A percentile compares a stretch with the other conserved stretches of the same genome.
phyloP scores from a whole-genome alignment of 2,888 invertebrate species.

The Heteromurus nitidus region DNA sequence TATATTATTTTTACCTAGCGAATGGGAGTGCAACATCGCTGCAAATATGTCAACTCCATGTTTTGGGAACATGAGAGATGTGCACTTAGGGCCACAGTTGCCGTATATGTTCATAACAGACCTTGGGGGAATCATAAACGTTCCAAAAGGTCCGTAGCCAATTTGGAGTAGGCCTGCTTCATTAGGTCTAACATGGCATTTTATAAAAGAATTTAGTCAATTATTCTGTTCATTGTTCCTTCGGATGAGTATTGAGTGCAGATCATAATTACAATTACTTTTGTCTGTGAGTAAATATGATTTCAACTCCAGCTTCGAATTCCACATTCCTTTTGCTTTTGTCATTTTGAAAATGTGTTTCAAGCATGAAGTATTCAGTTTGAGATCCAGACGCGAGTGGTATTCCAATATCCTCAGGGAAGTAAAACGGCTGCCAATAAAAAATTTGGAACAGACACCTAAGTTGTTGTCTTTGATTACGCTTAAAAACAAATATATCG shows the following conservation, averaged over 20 bases:
- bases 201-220: not conserved
- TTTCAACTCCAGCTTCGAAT: conserved; percentile 55
- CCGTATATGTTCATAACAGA: conserved; percentile 36
- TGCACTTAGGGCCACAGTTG: conserved; percentile 52
- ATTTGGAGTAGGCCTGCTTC: conserved; percentile 41
- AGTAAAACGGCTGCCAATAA: conserved; percentile 55
- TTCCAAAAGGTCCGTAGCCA: conserved; percentile 51
- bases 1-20: conserved; percentile 30
- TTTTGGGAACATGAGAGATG: conserved; percentile 36
- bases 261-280: too few relatives aligned
- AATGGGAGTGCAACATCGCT: conserved; percentile 49
- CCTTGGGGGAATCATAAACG: conserved; percentile 53
- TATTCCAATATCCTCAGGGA: conserved; percentile 62
- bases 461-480: too few relatives aligned
- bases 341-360: conserved; percentile 57
- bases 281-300: conserved; percentile 44
- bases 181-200: not conserved
- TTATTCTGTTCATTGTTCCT: too few relatives aligned
- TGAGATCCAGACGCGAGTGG: conserved; percentile 48
- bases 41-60: conserved; percentile 50
- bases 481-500: too few relatives aligned
- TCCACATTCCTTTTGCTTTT: conserved; percentile 22
- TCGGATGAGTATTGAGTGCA: too few relatives aligned
- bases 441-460: not conserved
- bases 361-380: conserved; percentile 46